Conservation (phyloP, 2,113 vertebrate genomes). For the Alligator sinensis region DNA sequence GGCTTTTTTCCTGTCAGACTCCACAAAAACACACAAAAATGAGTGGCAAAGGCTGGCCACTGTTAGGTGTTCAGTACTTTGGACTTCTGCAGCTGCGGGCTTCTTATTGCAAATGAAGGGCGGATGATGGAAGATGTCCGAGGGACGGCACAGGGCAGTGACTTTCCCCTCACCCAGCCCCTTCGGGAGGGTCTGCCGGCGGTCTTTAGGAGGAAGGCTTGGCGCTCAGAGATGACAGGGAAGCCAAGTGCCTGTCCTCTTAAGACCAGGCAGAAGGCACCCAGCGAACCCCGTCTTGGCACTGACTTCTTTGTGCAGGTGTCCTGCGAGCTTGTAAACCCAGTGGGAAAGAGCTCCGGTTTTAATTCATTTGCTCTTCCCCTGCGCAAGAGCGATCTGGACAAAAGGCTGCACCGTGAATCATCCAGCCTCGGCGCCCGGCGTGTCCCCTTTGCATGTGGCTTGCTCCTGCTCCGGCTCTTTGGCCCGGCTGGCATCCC, state of each 20-base stretch:
- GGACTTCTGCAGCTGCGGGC: not conserved
- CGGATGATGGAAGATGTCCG: not conserved
- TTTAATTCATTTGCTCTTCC: fast-evolving
- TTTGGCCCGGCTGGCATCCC: not conserved
- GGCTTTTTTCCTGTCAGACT: not conserved
- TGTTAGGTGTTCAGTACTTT: not conserved
- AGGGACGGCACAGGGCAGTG: not conserved
- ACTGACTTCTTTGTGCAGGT: fast-evolving
- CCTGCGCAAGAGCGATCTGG: not conserved
- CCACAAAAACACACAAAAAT: not conserved
- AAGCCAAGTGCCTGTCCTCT: fast-evolving
- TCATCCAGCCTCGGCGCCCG: not conserved
- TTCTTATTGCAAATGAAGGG: not conserved
- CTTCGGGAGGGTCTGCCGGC: not conserved
- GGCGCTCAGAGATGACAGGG: fast-evolving
- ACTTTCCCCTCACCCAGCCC: not conserved
- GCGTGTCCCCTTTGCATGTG: fast-evolving
- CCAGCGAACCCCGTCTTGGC: fast-evolving
- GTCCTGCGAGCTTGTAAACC: fast-evolving
- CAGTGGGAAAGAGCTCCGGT: fast-evolving
- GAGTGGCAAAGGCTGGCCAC: not conserved
- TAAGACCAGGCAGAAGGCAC: fast-evolving
- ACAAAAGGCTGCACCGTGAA: not conserved
- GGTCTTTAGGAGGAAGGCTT: fast-evolving
- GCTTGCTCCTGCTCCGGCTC: fast-evolving